These are phyloP conservation scores for Anolis sagrei DNA, from an alignment of 2,113 vertebrate genomes.

Conservation along the genomic window DNA sequence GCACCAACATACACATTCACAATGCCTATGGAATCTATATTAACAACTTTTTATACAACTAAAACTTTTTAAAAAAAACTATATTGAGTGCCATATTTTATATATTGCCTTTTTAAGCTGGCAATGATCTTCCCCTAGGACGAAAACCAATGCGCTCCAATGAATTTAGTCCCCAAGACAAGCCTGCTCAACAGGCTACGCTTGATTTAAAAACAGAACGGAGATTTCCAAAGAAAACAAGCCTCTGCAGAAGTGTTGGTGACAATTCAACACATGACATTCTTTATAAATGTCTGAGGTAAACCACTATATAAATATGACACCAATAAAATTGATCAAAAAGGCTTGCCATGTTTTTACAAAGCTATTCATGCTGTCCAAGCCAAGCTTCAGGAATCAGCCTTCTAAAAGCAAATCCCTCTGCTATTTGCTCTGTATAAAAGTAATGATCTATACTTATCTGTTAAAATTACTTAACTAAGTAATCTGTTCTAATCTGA, in stretches of 20 bases:
- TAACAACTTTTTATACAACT: too few relatives aligned
- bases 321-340: not conserved
- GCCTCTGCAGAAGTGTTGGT: not conserved
- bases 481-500: too few relatives aligned
- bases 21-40: too few relatives aligned
- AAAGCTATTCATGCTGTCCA: not conserved
- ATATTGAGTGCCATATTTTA: not conserved
- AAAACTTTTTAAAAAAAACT: too few relatives aligned
- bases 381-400: not conserved
- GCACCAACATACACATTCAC: too few relatives aligned
- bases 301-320: not conserved
- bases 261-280: not conserved
- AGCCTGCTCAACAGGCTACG: conserved; percentile 18
- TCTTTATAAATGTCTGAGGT: conserved; percentile 18
- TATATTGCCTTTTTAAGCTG: not conserved
- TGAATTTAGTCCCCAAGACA: conserved; percentile 16
- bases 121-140: not conserved
- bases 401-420: not conserved
- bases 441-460: not conserved
- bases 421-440: not conserved
- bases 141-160: not conserved
- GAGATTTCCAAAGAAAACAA: conserved; percentile 32
- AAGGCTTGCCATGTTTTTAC: not conserved
- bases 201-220: not conserved
- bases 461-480: not conserved